Base-by-base conservation (phyloP, 2,888 invertebrate genomes). In the Drosophila merina region DNA sequence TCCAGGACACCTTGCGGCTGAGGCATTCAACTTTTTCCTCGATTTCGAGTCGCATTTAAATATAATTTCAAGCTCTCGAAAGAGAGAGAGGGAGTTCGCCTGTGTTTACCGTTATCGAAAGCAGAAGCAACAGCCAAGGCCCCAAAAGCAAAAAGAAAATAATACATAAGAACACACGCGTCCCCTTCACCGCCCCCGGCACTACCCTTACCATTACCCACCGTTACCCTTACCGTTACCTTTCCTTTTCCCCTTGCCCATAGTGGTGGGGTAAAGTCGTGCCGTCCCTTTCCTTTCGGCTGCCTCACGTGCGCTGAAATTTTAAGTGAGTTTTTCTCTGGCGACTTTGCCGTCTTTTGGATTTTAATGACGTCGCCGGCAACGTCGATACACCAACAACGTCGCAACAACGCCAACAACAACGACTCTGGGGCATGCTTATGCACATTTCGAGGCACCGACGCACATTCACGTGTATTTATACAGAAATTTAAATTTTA, bases 401-500 rank as follows among this genome's bases (percentile, higher is more conserved):
- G 9, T 3, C 7, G 8, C n/a, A n/a, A 20, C 44, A 36, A 20
- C 45, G 48, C 25, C 51, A 59, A 14, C 56, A 56, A 36, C 45
- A 52, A 50, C 73, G 76, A 71, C 81, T 82, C 76, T 74, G 86
- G 81, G 81, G 81, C 87, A 82, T 82, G 86, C 81, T 80, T 86
- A 77, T 77, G 86, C 86, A 84, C 51, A 71, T 71, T 70, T 70
- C 72, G 69, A 62, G 56, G 75, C 72, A 79, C 77, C 57, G 48
- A 63, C 58, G 68, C 57, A 73, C 25, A 48, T n/a, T 60, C 60
- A 52, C 66, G 64, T 50, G 77, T 81, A 84, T 87, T 87, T 84
- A 84, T 79, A 82, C 79, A 74, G 76, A 87, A 86, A 87, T 84
- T 86, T 87, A 87, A 87, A 84, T 84, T 84, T 84, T 84, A 84